Conservation (phyloP, 2,113 vertebrate species). For the Tympanuchus pallidicinctus region DNA sequence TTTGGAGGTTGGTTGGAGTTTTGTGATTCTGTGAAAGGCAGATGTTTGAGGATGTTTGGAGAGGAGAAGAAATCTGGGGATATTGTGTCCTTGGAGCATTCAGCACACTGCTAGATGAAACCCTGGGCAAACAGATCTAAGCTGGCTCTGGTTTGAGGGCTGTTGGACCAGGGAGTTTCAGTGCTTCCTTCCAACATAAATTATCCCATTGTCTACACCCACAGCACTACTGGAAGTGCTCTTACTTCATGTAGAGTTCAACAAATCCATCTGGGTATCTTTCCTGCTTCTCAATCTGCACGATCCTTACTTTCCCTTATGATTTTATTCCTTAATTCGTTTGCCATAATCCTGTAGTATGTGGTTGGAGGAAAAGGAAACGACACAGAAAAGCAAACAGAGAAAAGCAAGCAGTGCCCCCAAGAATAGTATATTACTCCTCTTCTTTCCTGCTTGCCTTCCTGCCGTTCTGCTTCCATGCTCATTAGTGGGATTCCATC, state of each 20-base stretch:
- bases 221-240: neutral
- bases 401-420: slow-evolving; percentile 42
- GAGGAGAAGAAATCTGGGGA: neutral
- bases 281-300: slow-evolving; percentile 28
- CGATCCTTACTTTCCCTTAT: slow-evolving; percentile 18
- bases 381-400: slow-evolving; percentile 8
- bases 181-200: neutral
- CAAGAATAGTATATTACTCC: slow-evolving; percentile 59
- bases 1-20: fast-evolving
- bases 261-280: neutral
- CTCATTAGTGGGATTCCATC: slow-evolving; percentile 52
- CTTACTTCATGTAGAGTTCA: slow-evolving; percentile 26
- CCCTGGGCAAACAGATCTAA: neutral
- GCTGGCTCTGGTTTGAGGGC: neutral
- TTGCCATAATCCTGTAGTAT: slow-evolving; percentile 39
- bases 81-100: neutral
- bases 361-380: slow-evolving; percentile 45
- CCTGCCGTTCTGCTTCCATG: slow-evolving; percentile 53
- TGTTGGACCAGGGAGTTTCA: neutral
- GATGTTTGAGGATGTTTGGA: neutral
- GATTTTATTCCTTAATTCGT: slow-evolving; percentile 59
- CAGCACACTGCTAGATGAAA: neutral
- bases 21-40: neutral
- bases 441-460: slow-evolving; percentile 71
- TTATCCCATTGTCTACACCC: neutral